These are phyloP conservation scores for Crocodylus rhombifer DNA, from an alignment of 2,797 vertebrate genomes.

Conservation along the genomic window DNA sequence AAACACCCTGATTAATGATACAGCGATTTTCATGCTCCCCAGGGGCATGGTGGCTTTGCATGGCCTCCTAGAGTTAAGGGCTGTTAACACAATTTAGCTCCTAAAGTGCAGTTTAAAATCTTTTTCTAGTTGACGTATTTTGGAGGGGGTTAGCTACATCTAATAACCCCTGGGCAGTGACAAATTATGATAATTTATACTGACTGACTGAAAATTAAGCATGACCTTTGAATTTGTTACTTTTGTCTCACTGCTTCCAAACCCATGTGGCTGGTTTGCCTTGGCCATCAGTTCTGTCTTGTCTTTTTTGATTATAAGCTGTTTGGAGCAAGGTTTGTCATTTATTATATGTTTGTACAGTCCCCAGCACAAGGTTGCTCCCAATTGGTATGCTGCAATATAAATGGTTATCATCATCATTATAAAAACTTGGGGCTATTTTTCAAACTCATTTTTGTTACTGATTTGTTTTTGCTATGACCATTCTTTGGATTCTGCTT, in stretches of 20 bases:
- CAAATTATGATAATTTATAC: neutral
- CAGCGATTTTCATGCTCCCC: neutral
- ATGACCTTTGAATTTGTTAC: no score
- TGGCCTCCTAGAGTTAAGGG: neutral
- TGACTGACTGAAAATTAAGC: neutral
- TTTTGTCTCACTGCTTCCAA: neutral
- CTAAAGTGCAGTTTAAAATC: neutral
- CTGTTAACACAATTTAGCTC: neutral
- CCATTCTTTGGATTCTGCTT: neutral
- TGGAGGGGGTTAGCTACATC: neutral
- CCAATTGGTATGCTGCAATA: neutral
- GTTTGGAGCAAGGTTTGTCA: neutral
- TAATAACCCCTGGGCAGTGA: neutral
- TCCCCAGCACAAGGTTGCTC: neutral
- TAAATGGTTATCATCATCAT: neutral
- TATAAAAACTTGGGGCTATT: neutral
- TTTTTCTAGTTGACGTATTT: neutral
- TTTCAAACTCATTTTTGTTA: neutral
- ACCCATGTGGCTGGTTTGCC: neutral
- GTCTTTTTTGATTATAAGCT: slow-evolving; percentile 11
- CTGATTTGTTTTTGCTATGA: neutral
- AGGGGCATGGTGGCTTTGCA: neutral
- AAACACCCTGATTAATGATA: accelerated
- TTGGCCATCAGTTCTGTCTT: slow-evolving; percentile 32
- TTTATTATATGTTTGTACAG: neutral